Base-by-base conservation (phyloP, 1,140 invertebrate genomes). In the Batillaria attramentaria region DNA sequence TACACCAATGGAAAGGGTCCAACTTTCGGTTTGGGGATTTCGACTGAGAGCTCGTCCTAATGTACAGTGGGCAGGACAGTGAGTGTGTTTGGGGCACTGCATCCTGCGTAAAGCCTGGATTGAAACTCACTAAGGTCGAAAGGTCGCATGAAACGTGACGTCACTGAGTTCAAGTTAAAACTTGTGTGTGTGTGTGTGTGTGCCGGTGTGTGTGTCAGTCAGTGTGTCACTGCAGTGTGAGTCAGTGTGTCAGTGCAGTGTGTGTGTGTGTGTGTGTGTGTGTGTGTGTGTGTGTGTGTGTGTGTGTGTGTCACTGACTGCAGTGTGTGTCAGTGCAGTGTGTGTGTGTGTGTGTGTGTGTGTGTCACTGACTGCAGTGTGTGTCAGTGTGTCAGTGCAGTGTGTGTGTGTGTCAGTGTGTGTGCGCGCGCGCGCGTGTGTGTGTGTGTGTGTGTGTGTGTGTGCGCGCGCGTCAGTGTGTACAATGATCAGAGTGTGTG, bases 291-390 rank as follows among this genome's bases (percentile, higher is more conserved):
- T 20, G n/a, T 35, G 62, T 60, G 62, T 65, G 28, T 35, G 13
- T 33, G n/a, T 31, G 62, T 35, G n/a, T 18, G 62, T 31, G 62
- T 20, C 6, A 10, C 10, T 65, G 62, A 18, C 6, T 65, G 62
- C 37, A n/a, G n/a, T n/a, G n/a, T n/a, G n/a, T n/a, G n/a, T n/a
- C n/a, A n/a, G n/a, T n/a, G n/a, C n/a, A n/a, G 62, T 65, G 62
- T 33, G 28, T 33, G 62, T 65, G 62, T 65, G 28, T 65, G 62
- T 33, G 62, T 65, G 62, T 65, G 62, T 65, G 62, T 65, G 28
- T 65, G 62, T 65, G 62, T 33, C 6, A 31, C 33, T 13, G 31
- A 6, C 31, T 33, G n/a, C n/a, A n/a, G 62, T 4, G 62, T 65
- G 28, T 5, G 62, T 20, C 5, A 3, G 28, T 65, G 28, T 33